Evolutionary conservation across 2,113 vertebrate species (phyloP), one percentile per base, ranked within the genome.

Genomic region (Columba livia): DNA sequence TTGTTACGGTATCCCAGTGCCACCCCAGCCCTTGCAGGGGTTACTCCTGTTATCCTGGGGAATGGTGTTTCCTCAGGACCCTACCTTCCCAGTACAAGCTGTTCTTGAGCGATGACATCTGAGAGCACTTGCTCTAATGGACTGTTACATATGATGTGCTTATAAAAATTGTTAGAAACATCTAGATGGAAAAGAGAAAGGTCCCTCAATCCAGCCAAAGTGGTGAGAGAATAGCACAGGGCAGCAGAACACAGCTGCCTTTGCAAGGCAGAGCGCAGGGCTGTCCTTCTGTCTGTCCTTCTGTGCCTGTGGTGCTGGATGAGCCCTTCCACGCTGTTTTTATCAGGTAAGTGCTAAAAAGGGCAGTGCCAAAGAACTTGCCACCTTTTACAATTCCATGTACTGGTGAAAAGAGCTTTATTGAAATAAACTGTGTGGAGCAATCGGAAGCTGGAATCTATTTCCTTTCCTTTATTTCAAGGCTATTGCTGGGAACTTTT

Each of bases 381-480:
- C 19, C 50, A 54, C 61, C 18, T 78, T 83, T 83, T 70, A 78
- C n/a, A 79, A 73, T 90, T 40, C 75, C 0, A 0, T 19, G 1
- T 65, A 31, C 62, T 24, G 12, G 20, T 65, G 34, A 61, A 92
- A 64, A 69, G 18, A 44, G 25, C 71, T 65, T 89, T 65, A 69
- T 34, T 0, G 0, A 80, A 87, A 53, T 36, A 85, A 93, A 42
- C 38, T 1, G 1, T 7, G 21, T 23, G 67, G 71, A 81, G 38
- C 69, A 64, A 84, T n/a, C 60, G 65, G 53, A 90, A 84, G 67
- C 74, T 74, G 65, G 64, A 74, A 61, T 71, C 64, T 80, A 48
- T 73, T 86, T 91, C 44, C 48, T 21, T 72, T 79, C 42, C 24
- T 72, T 79, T 50, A 47, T 75, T 79, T 61, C 25, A 78, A 86